Evolutionary conservation across 2,113 vertebrate genomes (phyloP), one percentile per base, ranked within the genome.

Genomic region (Clarias gariepinus): DNA sequence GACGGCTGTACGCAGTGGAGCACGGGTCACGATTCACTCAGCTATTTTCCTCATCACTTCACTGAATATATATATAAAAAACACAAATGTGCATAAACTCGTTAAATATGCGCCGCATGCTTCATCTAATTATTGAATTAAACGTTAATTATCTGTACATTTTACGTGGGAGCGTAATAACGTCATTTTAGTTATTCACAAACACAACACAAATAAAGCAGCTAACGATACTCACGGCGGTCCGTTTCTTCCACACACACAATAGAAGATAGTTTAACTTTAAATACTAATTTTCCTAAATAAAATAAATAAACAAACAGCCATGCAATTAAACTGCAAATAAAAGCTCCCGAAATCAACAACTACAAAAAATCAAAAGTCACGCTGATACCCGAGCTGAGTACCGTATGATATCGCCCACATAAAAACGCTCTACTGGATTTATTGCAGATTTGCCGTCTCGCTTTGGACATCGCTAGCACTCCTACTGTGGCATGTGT

Each of bases 11-110:
- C 28, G 81, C 81, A 21, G 63, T 9, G 41, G n/a, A 66, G 36
- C 12, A 47, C 23, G 41, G 23, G 23, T 83, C 81, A 83, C 64
- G 18, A 68, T 21, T 66, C 61, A 47, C 79, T 81, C 79, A 16
- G 36, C 77, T 33, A 61, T 21, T 60, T 80, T 81, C 30, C 78
- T 81, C 57, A 61, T 61, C 7, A 81, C 30, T 60, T 55, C 47
- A 83, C 81, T 66, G 61, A 69, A 19, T 47, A 82, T 82, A 82
- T 82, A 58, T 82, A 58, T 30, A 58, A 79, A 81, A 82, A 81
- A 63, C 79, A 83, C 81, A 83, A 18, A 83, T 21, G 47, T 69
- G 63, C 63, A 69, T 83, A 53, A 83, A 83, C 47, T 10, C 68
- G 41, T 79, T 47, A 8, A 28, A 74, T 33, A 60, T 71, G 30